phyloP scores from a whole-genome alignment of 2,888 invertebrate species.

The Drosophila leonis region DNA sequence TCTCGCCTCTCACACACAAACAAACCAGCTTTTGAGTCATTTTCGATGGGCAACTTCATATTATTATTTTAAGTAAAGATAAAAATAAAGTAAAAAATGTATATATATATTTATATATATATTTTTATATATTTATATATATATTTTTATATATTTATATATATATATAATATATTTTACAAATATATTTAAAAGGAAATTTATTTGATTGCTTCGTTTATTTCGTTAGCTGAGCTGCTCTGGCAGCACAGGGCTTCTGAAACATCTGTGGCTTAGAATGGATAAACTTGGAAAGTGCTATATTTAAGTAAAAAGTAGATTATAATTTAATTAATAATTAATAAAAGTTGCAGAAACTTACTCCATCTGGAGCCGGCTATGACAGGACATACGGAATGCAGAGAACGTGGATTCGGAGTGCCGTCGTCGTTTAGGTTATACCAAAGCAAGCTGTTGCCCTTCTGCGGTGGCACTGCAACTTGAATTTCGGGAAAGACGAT shows the following conservation, averaged over 20 bases:
- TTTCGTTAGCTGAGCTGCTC: background rate
- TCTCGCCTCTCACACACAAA: no score
- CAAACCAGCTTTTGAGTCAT: no score
- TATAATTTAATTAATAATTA: no score
- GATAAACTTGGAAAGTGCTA: conserved; percentile 58
- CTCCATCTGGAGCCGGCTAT: conserved; percentile 64
- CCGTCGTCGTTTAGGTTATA: conserved; percentile 56
- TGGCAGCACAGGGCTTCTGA: conserved; percentile 32
- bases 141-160: background rate
- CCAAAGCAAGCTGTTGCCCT: conserved; percentile 57
- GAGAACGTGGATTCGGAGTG: conserved; percentile 32
- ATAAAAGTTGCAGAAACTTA: conserved; percentile 9
- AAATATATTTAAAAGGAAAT: background rate
- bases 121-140: background rate
- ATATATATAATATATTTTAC: background rate
- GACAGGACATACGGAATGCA: conserved; percentile 59
- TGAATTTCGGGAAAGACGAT: conserved; percentile 50
- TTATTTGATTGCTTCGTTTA: background rate
- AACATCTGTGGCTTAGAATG: conserved; percentile 46
- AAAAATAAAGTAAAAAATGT: no score
- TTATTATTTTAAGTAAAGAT: no score
- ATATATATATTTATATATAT: no score
- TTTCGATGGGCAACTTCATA: no score
- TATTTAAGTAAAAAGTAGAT: background rate
- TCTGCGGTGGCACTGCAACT: conserved; percentile 45